Conservation (phyloP, 2,797 vertebrate species). For the Salarias fasciatus region DNA sequence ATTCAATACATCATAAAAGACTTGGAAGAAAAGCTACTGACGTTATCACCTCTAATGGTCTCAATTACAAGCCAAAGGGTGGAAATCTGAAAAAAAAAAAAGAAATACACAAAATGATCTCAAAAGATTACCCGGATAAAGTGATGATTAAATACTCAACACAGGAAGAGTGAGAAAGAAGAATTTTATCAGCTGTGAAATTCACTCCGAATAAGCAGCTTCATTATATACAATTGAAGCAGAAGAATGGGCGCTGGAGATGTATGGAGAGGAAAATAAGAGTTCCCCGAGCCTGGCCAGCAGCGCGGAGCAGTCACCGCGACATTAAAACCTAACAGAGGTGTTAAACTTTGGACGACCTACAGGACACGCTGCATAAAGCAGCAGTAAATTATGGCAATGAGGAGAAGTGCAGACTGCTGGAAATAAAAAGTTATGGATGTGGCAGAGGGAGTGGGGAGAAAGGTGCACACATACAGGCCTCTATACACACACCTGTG, state of each 20-base stretch:
- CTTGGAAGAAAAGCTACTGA: constrained; percentile 22
- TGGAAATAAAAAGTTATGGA: constrained; percentile 70
- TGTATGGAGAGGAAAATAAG: not conserved
- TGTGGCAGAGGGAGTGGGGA: constrained; percentile 54
- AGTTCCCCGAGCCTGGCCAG: constrained; percentile 6
- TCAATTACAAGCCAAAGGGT: constrained; percentile 23
- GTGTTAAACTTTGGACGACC: constrained; percentile 77
- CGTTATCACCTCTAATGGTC: constrained; percentile 31
- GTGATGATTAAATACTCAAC: constrained; percentile 19
- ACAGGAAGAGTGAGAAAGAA: not conserved
- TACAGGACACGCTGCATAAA: constrained; percentile 66
- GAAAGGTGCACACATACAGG: constrained; percentile 22
- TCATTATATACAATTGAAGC: constrained; percentile 14
- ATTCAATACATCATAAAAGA: constrained; percentile 47
- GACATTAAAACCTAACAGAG: constrained; percentile 63
- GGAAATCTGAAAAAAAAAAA: constrained; percentile 4
- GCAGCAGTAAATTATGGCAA: constrained; percentile 67
- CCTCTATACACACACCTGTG: constrained; percentile 9
- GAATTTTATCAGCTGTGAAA: constrained; percentile 8
- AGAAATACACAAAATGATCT: constrained; percentile 33
- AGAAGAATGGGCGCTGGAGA: constrained; percentile 3
- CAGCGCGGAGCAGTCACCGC: constrained; percentile 25
- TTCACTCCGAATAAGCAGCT: constrained; percentile 6
- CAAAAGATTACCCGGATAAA: constrained; percentile 20
- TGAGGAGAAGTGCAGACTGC: constrained; percentile 65